Conservation (phyloP, 35 echinoderm and acorn worm genomes). For the Eucidaris tribuloides region DNA sequence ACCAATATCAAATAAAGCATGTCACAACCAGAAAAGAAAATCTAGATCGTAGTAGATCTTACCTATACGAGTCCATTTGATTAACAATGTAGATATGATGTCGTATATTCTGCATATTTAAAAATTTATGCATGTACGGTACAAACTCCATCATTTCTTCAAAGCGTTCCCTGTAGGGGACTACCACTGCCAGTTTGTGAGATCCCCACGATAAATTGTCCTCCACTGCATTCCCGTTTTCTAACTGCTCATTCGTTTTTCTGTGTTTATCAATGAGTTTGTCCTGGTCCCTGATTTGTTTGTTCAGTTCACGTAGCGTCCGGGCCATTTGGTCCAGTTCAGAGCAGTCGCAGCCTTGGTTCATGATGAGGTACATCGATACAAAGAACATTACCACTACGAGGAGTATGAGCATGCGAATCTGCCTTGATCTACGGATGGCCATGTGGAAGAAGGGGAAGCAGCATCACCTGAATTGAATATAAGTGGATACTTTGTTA, state of each 20-base stretch:
- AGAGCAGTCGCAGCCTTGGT: constrained; percentile 39
- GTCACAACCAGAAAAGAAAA: too few species aligned
- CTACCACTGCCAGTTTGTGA: constrained; percentile 74
- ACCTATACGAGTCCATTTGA: constrained; percentile 96
- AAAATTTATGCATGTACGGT: constrained; percentile 93
- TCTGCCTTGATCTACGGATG: too few species aligned
- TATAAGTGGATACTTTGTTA: too few species aligned
- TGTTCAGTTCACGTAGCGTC: constrained; percentile 30
- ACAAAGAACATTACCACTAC: constrained; percentile 5
- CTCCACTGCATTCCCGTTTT: constrained; percentile 6
- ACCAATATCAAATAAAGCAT: too few species aligned
- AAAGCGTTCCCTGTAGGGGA: constrained; percentile 93
- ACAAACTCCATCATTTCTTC: constrained; percentile 98
- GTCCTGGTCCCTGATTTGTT: constrained; percentile 38
- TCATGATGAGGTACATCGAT: constrained; percentile 26
- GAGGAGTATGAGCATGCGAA: constrained; percentile 4
- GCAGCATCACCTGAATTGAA: too few species aligned
- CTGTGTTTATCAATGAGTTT: not conserved
- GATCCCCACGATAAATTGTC: constrained; percentile 72
- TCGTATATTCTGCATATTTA: constrained; percentile 71
- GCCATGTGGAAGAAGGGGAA: too few species aligned
- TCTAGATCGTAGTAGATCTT: too few species aligned
- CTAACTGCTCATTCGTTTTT: not conserved
- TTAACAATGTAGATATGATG: constrained; percentile 88
- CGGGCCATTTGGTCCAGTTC: constrained; percentile 42